These are phyloP conservation scores for Philaenus spumarius DNA, from an alignment of 1,140 invertebrate genomes.

Conservation along the genomic window DNA sequence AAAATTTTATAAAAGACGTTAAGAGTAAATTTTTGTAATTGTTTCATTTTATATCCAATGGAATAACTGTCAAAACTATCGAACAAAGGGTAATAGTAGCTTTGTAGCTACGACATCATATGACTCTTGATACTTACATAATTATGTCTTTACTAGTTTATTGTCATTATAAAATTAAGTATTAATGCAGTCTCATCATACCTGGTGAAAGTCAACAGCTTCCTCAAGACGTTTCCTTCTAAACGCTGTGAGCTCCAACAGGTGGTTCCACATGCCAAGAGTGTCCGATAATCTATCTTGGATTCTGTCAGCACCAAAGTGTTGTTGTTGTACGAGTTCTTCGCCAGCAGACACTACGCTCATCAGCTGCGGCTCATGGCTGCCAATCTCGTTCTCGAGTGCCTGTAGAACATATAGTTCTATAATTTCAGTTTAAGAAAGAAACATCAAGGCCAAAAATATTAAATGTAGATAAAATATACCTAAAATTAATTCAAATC, in stretches of 20 bases:
- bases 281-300: constrained; percentile 89
- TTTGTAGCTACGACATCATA: no score
- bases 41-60: no score
- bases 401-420: constrained; percentile 45
- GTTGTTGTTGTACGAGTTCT: constrained; percentile 84
- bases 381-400: constrained; percentile 89
- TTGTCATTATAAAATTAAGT: no score
- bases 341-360: constrained; percentile 84
- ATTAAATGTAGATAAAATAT: background rate
- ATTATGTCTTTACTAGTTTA: no score
- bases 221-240: constrained; percentile 89
- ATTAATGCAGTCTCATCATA: no score
- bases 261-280: constrained; percentile 88
- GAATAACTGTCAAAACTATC: no score
- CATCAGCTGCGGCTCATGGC: constrained; percentile 88
- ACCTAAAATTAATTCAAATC: background rate
- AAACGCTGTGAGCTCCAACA: constrained; percentile 84
- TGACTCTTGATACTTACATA: no score
- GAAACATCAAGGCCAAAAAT: background rate
- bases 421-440: background rate
- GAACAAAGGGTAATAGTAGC: no score
- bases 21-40: no score
- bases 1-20: no score
- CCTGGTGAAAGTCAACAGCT: constrained; percentile 96
- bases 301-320: constrained; percentile 94